Base-by-base conservation (phyloP, 2,797 vertebrate genomes). In the Apodemus agrarius region DNA sequence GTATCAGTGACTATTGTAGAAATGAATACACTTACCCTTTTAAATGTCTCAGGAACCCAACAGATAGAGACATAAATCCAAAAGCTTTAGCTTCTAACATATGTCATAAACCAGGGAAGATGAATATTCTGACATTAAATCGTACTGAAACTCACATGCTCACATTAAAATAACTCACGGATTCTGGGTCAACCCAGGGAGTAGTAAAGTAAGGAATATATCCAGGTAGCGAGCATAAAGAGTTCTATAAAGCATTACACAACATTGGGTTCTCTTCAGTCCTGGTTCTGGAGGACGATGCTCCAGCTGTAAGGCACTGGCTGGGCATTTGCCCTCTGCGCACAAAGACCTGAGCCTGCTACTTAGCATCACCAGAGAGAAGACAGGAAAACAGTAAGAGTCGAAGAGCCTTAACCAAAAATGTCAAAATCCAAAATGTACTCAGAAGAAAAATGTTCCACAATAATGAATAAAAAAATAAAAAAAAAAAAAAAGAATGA, bases 101-200 rank as follows among this genome's bases (percentile, higher is more conserved):
- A n/a, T 74, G 17, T 79, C 83, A 88, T 86, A 89, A 97, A 80
- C 89, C 21, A 74, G 37, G 43, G 7, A 91, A 90, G 65, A 78
- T 54, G 34, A 83, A 79, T 87, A 83, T 95, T 78, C 46, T 92
- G 24, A 52, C 52, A 79, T 61, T 26, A 80, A 91, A 81, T 81
- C 72, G 92, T 29, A 89, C 0, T 85, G 37, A 91, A 89, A 89
- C 59, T 85, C 84, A 91, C 21, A 85, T 78, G 84, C 31, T 69
- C 90, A 89, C 29, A 49, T 91, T 92, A 92, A 96, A 97, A 76
- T 94, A 83, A 93, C 89, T 89, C 91, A 79, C 17, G 43, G 94
- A 89, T 31, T 75, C 69, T 40, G 49, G 24, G 54, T 43, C 40
- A 31, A 29, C 34, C 24, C 69, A 89, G 69, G 19, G n/a, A 93